Evolutionary conservation across 64 coral and sea anemone genomes (phyloP).

Genomic region (Platygyra sinensis): DNA sequence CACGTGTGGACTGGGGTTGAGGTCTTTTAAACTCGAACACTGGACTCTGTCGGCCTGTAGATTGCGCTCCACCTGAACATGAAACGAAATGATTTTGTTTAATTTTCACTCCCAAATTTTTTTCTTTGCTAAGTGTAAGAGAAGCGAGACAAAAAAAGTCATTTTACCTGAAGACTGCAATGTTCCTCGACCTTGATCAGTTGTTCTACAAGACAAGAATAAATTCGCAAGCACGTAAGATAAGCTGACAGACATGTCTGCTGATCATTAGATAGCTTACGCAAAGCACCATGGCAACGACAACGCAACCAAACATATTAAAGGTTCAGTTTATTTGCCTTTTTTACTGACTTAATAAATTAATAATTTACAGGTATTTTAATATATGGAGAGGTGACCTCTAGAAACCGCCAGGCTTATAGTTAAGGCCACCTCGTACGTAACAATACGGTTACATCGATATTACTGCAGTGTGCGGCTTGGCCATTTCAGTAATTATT

Average conservation of each 20-base stretch:
- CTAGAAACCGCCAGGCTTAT: too few species aligned
- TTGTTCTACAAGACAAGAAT: not conserved
- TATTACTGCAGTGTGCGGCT: too few species aligned
- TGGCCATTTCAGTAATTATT: too few species aligned
- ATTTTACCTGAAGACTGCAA: constrained; percentile 5
- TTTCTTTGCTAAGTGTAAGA: not conserved
- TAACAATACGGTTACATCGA: too few species aligned
- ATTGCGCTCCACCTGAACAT: not conserved
- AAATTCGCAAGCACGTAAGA: not conserved
- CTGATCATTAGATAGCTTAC: not conserved
- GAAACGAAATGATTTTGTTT: not conserved
- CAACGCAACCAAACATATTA: not conserved
- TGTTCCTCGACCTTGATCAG: not conserved
- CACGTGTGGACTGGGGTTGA: constrained; percentile 35
- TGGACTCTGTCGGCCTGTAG: constrained; percentile 41
- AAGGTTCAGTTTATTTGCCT: too few species aligned
- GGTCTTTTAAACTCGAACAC: constrained; percentile 28
- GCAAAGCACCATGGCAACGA: not conserved
- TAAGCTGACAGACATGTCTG: not conserved
- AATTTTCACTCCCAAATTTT: not conserved
- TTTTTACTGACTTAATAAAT: too few species aligned
- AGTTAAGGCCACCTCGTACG: too few species aligned
- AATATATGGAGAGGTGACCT: too few species aligned
- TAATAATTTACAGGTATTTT: too few species aligned
- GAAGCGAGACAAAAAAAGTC: not conserved